Percentiles rank a stretch among this genome's conserved stretches.
Conservation (phyloP, 2,888 invertebrate species). For the Noctua janthina region DNA sequence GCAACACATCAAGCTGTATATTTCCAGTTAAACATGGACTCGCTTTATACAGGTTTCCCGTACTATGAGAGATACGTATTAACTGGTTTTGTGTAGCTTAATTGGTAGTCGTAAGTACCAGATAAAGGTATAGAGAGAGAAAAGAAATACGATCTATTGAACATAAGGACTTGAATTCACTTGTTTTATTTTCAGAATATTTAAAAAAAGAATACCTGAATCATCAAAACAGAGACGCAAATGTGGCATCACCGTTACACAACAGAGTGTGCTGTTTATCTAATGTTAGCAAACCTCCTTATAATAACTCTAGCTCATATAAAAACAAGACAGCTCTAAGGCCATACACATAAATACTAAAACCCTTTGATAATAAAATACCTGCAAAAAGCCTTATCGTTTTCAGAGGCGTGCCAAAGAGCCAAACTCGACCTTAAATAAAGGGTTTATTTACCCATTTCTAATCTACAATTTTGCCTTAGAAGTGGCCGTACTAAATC, state of each 20-base stretch:
- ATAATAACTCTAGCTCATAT: neutral
- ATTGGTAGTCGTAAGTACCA: too few relatives aligned
- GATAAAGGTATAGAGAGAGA: too few relatives aligned
- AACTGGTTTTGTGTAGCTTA: too few relatives aligned
- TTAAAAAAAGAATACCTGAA: neutral
- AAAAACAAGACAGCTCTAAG: neutral
- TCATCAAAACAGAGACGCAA: neutral
- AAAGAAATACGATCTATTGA: too few relatives aligned
- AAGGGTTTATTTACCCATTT: conserved; percentile 26
- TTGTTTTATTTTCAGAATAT: neutral
- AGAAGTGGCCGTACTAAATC: neutral
- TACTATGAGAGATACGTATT: too few relatives aligned
- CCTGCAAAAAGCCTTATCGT: conserved; percentile 45
- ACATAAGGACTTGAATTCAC: neutral
- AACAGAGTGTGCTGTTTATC: neutral
- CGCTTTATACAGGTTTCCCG: too few relatives aligned
- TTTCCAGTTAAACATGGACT: too few relatives aligned
- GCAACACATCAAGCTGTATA: too few relatives aligned
- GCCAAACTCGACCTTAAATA: conserved; percentile 25
- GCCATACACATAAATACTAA: neutral
- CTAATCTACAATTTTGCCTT: conserved; percentile 13
- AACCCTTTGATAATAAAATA: conserved; percentile 29
- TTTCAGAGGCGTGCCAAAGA: conserved; percentile 25
- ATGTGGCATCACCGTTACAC: neutral
- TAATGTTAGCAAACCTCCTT: neutral